Percentiles rank a stretch among this genome's conserved stretches.
phyloP scores from a whole-genome alignment of 1,140 invertebrate species.

The Venustaconcha ellipsiformis region DNA sequence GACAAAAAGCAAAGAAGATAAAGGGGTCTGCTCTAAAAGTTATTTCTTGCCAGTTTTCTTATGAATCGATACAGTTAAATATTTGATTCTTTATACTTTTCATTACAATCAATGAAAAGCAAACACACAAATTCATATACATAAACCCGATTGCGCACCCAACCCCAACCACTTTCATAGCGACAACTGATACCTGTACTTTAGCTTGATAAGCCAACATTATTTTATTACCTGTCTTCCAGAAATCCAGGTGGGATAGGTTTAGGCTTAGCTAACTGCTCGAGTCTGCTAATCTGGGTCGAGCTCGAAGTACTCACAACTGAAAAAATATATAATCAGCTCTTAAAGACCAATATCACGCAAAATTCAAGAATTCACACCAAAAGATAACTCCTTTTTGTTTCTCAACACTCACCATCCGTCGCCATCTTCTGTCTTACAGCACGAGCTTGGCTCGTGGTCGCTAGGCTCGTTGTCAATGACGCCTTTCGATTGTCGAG shows the following conservation, averaged over 20 bases:
- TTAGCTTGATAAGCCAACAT: conserved; percentile 13
- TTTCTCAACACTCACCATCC: conserved; percentile 13
- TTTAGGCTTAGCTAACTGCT: conserved; percentile 25
- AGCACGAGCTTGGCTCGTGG: conserved; percentile 8
- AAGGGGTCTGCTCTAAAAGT: too few relatives aligned
- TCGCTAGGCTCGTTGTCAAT: conserved; percentile 18
- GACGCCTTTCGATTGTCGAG: conserved; percentile 20
- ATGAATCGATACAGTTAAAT: neutral
- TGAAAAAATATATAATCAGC: conserved; percentile 11
- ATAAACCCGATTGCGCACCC: too few relatives aligned
- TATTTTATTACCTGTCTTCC: conserved; percentile 18
- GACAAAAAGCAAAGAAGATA: too few relatives aligned
- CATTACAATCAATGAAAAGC: neutral
- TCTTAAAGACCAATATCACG: neutral
- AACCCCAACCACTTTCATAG: conserved; percentile 1
- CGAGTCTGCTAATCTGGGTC: conserved; percentile 3
- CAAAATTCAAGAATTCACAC: neutral
- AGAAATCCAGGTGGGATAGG: conserved; percentile 21
- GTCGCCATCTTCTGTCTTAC: conserved; percentile 24
- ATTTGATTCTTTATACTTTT: neutral
- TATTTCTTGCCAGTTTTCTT: too few relatives aligned
- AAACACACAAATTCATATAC: too few relatives aligned
- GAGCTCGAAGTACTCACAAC: neutral
- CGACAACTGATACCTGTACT: conserved; percentile 12
- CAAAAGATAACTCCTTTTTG: neutral